These are phyloP conservation scores for Diplodus sargus DNA, from an alignment of 2,797 vertebrate genomes.

Conservation along the genomic window DNA sequence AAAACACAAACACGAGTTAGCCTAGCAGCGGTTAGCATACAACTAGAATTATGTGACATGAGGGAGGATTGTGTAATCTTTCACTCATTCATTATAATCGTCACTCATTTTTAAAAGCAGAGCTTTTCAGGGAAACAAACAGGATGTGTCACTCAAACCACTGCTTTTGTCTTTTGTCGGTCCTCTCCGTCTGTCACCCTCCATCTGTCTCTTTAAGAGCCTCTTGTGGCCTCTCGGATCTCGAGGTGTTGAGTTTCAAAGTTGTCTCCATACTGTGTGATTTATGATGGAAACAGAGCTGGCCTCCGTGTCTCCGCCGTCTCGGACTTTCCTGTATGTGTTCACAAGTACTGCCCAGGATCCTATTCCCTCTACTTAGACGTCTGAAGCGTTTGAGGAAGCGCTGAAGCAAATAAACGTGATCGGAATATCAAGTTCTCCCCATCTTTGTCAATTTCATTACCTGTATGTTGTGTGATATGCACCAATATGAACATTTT, in stretches of 20 bases:
- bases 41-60: constrained; percentile 16
- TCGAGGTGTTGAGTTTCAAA: constrained; percentile 78
- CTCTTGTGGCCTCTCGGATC: constrained; percentile 54
- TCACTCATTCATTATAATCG: constrained; percentile 29
- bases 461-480: too few species aligned
- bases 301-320: constrained; percentile 22
- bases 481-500: too few species aligned
- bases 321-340: constrained; percentile 6
- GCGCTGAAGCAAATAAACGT: neutral
- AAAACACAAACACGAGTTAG: constrained; percentile 47
- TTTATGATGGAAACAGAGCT: constrained; percentile 64
- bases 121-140: constrained; percentile 15
- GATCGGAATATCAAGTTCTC: neutral
- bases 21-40: neutral
- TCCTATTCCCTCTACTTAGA: constrained; percentile 16
- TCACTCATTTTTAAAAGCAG: constrained; percentile 17
- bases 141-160: neutral
- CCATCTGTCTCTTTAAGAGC: constrained; percentile 55
- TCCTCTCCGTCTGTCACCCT: constrained; percentile 44
- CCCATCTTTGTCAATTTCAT: neutral
- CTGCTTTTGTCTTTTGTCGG: constrained; percentile 16
- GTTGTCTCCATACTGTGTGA: constrained; percentile 63
- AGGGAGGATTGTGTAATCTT: neutral
- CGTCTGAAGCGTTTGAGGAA: constrained; percentile 26
- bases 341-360: constrained; percentile 14